Evolutionary conservation across 2,888 invertebrate species (phyloP), one percentile per base, ranked within the genome.

Genomic region (Cerastis rubricosa): DNA sequence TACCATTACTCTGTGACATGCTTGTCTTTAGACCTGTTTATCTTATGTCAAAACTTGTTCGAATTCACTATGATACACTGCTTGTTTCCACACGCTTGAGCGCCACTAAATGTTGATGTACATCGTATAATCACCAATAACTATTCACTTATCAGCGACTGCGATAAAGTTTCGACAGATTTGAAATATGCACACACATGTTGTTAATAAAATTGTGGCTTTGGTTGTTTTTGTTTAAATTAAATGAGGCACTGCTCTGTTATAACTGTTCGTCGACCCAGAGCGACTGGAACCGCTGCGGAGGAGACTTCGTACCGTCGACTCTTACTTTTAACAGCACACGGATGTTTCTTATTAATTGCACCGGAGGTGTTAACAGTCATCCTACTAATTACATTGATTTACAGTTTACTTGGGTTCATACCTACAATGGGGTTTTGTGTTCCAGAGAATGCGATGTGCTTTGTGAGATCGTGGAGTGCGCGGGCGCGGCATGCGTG

Each of bases 391-490:
- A 70, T 47, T 35, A 40, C 1, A 22, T 47, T 35, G 25, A 25
- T 49, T 61, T 45, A 68, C 22, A 43, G 49, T 68, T n/a, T 17
- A 22, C 1, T 9, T 35, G 29, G 6, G 19, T 29, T 51, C 12
- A 17, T 59, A 40, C n/a, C 19, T 68, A 68, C 29, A 64, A 63
- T 57, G 19, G 22, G 3, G 14, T 67, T 57, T 69, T 67, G 57
- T 69, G 29, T 49, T 40, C 35, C 89, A 96, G 96, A 95, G 51
- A 92, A 93, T 73, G 91, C 95, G 19, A 93, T 96, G 94, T 96
- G 96, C 85, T 96, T 95, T 84, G 94, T 96, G 63, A 93, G 96
- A 7, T 93, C 95, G 6, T 96, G 96, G 96, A 87, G 89, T 0
- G 91, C 94, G 63, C 94, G 96, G 0, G 91, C 93, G 22, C 93